These are phyloP conservation scores for Alouatta palliata DNA, from an alignment of 2,113 vertebrate species.

Conservation along the genomic window DNA sequence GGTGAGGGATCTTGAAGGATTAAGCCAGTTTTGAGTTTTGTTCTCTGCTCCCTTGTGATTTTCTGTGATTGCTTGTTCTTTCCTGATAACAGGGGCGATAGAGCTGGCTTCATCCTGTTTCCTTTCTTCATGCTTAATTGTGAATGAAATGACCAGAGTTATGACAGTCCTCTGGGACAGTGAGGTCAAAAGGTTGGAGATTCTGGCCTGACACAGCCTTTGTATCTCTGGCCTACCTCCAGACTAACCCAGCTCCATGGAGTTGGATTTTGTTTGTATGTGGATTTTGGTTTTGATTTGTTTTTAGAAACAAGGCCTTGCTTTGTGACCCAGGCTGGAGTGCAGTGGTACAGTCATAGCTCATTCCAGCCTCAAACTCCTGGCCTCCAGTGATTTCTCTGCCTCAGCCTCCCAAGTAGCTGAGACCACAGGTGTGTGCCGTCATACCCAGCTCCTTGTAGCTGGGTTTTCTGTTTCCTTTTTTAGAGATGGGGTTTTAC, in stretches of 20 bases:
- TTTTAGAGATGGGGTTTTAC: too few species aligned
- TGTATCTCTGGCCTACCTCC: background rate
- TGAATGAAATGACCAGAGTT: background rate
- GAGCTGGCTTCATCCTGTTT: background rate
- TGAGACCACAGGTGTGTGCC: too few species aligned
- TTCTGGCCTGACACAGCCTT: background rate
- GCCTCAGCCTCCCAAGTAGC: too few species aligned
- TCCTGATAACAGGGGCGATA: background rate
- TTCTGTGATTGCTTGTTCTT: background rate
- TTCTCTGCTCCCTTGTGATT: background rate
- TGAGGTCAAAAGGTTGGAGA: background rate
- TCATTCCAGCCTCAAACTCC: too few species aligned
- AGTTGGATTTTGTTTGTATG: background rate
- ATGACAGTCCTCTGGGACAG: background rate
- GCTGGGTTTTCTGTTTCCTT: too few species aligned
- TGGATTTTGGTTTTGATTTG: too few species aligned
- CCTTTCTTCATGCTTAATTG: background rate
- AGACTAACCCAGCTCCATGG: background rate
- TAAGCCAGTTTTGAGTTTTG: background rate
- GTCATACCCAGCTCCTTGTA: too few species aligned
- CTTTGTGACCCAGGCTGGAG: too few species aligned
- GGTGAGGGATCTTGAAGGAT: background rate
- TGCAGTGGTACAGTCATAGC: too few species aligned
- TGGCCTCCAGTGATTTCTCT: too few species aligned
- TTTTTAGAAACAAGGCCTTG: too few species aligned